A percentile compares a stretch with the other conserved stretches of the same genome.
phyloP scores from a whole-genome alignment of 2,113 vertebrate genomes.

The Lota lota region DNA sequence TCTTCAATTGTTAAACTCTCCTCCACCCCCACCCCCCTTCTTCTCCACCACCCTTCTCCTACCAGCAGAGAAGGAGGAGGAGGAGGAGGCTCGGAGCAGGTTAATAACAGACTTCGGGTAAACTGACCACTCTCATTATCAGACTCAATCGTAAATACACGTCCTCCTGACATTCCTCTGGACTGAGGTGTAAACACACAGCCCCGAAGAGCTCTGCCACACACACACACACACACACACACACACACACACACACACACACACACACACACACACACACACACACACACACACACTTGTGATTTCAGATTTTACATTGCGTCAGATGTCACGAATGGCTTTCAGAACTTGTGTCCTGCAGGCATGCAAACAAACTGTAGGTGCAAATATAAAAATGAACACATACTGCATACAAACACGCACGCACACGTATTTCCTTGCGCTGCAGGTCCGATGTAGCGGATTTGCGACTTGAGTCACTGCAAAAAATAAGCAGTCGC shows the following conservation, averaged over 20 bases:
- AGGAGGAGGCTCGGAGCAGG: slow-evolving; percentile 33
- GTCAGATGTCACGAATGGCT: no score
- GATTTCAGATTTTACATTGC: no score
- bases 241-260: slow-evolving; percentile 1
- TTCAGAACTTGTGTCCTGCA: no score
- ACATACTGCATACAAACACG: slow-evolving; percentile 12
- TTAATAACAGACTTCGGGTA: slow-evolving; percentile 71
- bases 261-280: not conserved
- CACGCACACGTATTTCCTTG: not conserved
- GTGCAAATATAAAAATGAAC: not conserved
- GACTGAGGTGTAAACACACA: slow-evolving; percentile 66
- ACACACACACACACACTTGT: slow-evolving; percentile 10
- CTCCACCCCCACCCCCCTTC: slow-evolving; percentile 4
- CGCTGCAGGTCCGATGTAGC: no score
- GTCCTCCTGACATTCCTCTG: slow-evolving; percentile 62
- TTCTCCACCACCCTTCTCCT: not conserved
- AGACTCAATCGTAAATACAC: slow-evolving; percentile 66
- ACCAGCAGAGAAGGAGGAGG: slow-evolving; percentile 8
- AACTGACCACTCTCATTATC: slow-evolving; percentile 71
- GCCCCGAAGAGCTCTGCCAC: not conserved
- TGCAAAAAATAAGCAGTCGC: slow-evolving; percentile 5
- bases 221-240: slow-evolving; percentile 2
- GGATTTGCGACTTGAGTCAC: not conserved
- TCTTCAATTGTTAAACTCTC: not conserved
- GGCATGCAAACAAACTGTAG: no score